Conservation (phyloP, 2,797 vertebrate genomes). For the Lagocephalus sceleratus region DNA sequence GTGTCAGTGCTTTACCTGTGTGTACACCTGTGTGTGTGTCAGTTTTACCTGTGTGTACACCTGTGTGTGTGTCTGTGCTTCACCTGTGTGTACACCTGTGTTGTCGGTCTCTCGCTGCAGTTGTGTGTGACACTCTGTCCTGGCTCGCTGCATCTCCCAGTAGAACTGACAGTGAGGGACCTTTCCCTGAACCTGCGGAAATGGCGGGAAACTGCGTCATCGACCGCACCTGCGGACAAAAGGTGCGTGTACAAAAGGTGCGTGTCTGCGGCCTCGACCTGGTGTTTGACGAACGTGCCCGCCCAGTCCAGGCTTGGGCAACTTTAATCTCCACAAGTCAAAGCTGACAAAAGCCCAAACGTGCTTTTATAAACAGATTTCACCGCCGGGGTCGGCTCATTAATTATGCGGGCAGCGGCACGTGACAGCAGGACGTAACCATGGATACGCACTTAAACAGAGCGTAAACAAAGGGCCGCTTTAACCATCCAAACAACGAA, state of each 20-base stretch:
- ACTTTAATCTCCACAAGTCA: not conserved
- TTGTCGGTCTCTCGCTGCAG: constrained; percentile 29
- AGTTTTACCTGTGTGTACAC: constrained; percentile 1
- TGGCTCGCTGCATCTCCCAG: constrained; percentile 62
- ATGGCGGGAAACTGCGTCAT: constrained; percentile 7
- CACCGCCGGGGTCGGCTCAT: not conserved
- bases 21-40: not conserved
- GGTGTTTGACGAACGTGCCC: not conserved
- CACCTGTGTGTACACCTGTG: constrained; percentile 10
- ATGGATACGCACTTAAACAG: constrained; percentile 24
- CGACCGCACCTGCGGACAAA: too few species aligned
- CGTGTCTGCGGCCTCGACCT: not conserved
- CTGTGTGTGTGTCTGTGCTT: constrained; percentile 17
- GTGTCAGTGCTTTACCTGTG: not conserved
- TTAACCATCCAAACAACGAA: constrained; percentile 6
- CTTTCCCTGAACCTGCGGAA: constrained; percentile 49
- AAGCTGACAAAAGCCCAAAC: too few species aligned
- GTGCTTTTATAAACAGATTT: too few species aligned
- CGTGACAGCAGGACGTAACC: constrained; percentile 16
- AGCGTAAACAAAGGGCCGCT: constrained; percentile 6
- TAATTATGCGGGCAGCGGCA: not conserved
- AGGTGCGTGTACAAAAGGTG: too few species aligned
- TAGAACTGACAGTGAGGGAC: constrained; percentile 60
- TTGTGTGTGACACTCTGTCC: constrained; percentile 42
- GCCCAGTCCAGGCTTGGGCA: not conserved